Evolutionary conservation across 2,113 vertebrate species (phyloP).

Genomic region (Bathybates hornii): DNA sequence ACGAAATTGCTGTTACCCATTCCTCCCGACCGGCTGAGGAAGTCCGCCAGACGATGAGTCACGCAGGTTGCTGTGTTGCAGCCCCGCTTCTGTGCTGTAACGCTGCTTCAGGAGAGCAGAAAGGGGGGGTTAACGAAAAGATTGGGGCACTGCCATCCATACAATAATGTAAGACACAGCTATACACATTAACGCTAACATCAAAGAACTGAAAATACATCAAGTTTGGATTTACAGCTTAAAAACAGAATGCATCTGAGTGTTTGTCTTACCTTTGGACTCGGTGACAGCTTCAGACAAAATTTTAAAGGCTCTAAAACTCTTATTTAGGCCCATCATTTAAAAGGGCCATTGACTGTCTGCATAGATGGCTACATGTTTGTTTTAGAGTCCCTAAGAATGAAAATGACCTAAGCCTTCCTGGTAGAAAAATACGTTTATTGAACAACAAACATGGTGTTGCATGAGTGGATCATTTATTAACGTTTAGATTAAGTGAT

Average conservation of each 20-base stretch:
- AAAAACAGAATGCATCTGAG: background rate
- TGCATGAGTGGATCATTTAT: constrained; percentile 68
- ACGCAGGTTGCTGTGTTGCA: constrained; percentile 96
- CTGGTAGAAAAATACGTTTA: constrained; percentile 93
- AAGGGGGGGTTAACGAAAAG: background rate
- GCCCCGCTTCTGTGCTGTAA: constrained; percentile 83
- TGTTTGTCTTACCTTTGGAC: constrained; percentile 60
- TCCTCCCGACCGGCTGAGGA: constrained; percentile 88
- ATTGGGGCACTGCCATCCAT: background rate
- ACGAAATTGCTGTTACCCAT: constrained; percentile 84
- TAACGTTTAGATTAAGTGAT: constrained; percentile 41
- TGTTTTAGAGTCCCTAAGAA: constrained; percentile 2
- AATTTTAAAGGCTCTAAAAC: background rate
- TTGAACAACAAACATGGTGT: constrained; percentile 76
- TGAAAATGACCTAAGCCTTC: constrained; percentile 64
- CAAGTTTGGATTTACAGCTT: background rate
- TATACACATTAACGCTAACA: background rate
- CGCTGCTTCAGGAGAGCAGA: constrained; percentile 72
- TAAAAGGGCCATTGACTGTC: background rate
- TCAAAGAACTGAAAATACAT: background rate
- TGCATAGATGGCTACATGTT: background rate
- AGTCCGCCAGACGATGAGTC: constrained; percentile 89
- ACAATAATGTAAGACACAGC: background rate
- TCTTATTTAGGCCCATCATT: background rate
- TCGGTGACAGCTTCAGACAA: background rate